phyloP scores from a whole-genome alignment of 2,797 vertebrate species.

The Amblyopsis hoosieri region DNA sequence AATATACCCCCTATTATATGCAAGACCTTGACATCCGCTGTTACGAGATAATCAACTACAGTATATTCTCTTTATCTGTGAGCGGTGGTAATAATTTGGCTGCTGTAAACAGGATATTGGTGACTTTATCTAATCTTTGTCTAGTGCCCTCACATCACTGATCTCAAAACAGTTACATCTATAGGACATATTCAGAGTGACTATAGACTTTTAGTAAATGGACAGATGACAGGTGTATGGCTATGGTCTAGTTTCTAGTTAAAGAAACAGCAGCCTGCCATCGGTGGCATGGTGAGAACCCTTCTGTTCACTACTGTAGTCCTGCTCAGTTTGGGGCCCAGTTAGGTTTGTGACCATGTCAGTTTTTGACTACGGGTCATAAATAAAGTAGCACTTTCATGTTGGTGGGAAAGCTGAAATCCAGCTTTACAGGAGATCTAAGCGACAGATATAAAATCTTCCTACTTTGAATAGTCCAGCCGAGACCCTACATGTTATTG shows the following conservation, averaged over 20 bases:
- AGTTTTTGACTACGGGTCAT: constrained; percentile 53
- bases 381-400: constrained; percentile 63
- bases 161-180: too few species aligned
- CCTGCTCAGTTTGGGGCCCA: constrained; percentile 4
- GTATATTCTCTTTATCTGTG: too few species aligned
- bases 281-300: background rate
- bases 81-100: too few species aligned
- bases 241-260: constrained; percentile 15
- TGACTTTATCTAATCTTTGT: too few species aligned
- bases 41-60: too few species aligned
- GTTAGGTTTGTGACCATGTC: constrained; percentile 36
- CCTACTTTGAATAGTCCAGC: constrained; percentile 22
- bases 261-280: constrained; percentile 2
- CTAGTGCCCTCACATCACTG: too few species aligned
- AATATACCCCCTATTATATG: too few species aligned
- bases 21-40: too few species aligned
- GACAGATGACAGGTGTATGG: constrained; percentile 63
- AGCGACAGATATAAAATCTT: constrained; percentile 65
- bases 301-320: background rate
- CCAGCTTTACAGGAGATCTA: constrained; percentile 71
- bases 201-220: constrained; percentile 25
- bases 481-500: constrained; percentile 37
- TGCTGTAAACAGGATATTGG: too few species aligned
- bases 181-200: too few species aligned
- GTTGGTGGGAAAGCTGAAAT: constrained; percentile 73